Evolutionary conservation across 2,797 vertebrate genomes (phyloP).

Genomic region (Cebuella pygmaea): DNA sequence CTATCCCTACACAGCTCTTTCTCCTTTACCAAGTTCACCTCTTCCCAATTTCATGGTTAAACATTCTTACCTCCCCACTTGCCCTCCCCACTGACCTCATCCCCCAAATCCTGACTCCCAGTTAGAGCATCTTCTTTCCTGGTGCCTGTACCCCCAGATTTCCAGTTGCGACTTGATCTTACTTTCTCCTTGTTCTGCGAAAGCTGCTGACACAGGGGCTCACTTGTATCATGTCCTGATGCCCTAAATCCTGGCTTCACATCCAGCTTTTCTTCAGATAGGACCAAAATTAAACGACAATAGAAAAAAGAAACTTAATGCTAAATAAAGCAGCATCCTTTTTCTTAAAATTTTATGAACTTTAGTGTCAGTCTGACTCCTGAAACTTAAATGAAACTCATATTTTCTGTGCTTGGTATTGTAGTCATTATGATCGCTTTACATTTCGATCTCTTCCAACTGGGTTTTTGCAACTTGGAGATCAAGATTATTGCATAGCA

Average conservation of each 20-base stretch:
- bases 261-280: neutral
- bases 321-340: neutral
- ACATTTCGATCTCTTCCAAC: constrained; percentile 37
- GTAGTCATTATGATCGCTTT: neutral
- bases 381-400: constrained; percentile 24
- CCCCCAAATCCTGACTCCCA: neutral
- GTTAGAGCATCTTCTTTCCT: neutral
- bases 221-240: neutral
- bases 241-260: neutral
- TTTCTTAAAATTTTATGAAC: neutral
- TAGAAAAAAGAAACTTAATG: neutral
- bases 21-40: neutral
- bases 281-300: neutral
- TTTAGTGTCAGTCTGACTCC: neutral
- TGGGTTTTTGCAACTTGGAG: neutral
- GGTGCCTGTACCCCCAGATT: neutral
- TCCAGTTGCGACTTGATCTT: neutral
- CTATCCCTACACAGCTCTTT: neutral
- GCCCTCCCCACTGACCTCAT: neutral
- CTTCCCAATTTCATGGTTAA: neutral
- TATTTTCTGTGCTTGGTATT: constrained; percentile 36
- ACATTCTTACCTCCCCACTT: neutral
- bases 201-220: neutral
- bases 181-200: neutral
- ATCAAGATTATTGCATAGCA: constrained; percentile 23